phyloP scores from a whole-genome alignment of 2,113 vertebrate genomes.

The Proteles cristata region DNA sequence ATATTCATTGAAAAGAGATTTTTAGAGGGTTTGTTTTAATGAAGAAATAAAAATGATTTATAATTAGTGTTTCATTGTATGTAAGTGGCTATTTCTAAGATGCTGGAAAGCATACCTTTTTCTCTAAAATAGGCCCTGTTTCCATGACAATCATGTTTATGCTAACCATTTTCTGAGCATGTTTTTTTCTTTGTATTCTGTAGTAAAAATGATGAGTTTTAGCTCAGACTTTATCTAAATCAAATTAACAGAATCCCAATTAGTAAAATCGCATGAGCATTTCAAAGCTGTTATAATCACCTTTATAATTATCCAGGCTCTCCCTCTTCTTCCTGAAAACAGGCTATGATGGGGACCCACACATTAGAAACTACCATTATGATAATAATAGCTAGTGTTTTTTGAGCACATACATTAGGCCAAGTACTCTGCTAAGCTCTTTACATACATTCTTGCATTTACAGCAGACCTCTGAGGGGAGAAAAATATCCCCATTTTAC shows the following conservation, averaged over 20 bases:
- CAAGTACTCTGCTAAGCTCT: background rate
- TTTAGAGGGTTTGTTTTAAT: background rate
- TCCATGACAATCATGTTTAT: background rate
- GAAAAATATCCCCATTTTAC: background rate
- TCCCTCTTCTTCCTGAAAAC: background rate
- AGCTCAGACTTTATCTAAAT: constrained; percentile 6
- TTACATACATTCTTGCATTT: background rate
- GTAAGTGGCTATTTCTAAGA: background rate
- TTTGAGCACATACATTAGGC: background rate
- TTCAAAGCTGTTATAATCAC: background rate
- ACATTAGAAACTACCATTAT: background rate
- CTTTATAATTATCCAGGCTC: background rate
- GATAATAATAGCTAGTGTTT: background rate
- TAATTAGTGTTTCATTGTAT: background rate
- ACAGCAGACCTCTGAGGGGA: background rate
- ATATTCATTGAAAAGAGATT: constrained; percentile 10
- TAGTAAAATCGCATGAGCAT: background rate
- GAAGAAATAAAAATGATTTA: constrained; percentile 21
- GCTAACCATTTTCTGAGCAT: background rate
- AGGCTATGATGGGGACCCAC: background rate
- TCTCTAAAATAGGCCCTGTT: background rate
- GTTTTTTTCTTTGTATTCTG: background rate
- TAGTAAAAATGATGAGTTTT: constrained; percentile 15
- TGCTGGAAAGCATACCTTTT: background rate
- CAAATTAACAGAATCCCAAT: background rate